Evolutionary conservation across 2,113 vertebrate genomes (phyloP).

Genomic region (Peromyscus californicus): DNA sequence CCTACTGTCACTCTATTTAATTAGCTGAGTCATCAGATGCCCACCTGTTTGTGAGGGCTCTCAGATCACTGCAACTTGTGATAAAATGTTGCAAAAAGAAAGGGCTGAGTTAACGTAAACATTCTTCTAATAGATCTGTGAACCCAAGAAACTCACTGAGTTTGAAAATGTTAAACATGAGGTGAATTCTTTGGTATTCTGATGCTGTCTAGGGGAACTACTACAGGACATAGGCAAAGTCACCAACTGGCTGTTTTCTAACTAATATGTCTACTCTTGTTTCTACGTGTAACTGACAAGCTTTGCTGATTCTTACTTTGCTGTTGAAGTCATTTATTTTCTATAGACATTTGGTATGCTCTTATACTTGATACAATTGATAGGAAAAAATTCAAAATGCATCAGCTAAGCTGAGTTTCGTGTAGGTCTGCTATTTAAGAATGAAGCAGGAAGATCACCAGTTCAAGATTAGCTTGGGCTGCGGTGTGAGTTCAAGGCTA

Average conservation of each 20-base stretch:
- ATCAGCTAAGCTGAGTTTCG: not conserved
- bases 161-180: slow-evolving; percentile 41
- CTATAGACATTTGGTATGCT: slow-evolving; percentile 6
- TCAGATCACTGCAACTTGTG: not conserved
- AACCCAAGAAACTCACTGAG: not conserved
- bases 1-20: not conserved
- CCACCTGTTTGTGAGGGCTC: not conserved
- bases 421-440: not conserved
- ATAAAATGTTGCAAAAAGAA: slow-evolving; percentile 32
- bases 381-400: not conserved
- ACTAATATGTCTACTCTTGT: not conserved
- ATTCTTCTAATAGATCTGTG: not conserved
- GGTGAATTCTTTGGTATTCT: slow-evolving; percentile 24
- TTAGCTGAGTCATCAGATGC: not conserved
- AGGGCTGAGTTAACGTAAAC: not conserved
- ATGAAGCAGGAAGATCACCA: not conserved
- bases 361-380: not conserved
- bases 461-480: not conserved
- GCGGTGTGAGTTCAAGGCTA: not conserved
- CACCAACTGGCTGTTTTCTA: not conserved
- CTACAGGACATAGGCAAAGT: not conserved
- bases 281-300: slow-evolving; percentile 9
- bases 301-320: slow-evolving; percentile 54
- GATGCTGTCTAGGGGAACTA: not conserved
- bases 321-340: slow-evolving; percentile 48